A percentile compares a stretch with the other conserved stretches of the same genome.
phyloP scores from a whole-genome alignment of 2,888 invertebrate genomes.

The Melangyna quadrimaculata region DNA sequence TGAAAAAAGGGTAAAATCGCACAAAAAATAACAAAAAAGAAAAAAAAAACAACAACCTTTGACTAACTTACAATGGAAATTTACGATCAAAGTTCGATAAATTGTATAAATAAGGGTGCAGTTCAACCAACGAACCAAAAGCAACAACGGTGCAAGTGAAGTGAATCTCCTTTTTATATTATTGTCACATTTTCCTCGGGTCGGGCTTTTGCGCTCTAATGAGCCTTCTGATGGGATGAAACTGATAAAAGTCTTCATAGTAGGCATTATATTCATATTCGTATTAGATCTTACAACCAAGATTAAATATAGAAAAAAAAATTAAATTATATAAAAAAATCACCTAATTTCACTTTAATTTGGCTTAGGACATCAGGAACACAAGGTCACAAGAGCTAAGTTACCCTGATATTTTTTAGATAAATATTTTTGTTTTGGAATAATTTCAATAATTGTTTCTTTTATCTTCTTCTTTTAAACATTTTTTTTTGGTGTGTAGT shows the following conservation, averaged over 20 bases:
- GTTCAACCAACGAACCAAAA: not conserved
- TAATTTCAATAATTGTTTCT: not conserved
- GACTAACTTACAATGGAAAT: slow-evolving; percentile 11
- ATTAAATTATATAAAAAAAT: slow-evolving; percentile 1
- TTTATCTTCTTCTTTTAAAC: not conserved
- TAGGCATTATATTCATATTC: too few relatives aligned
- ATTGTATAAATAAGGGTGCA: slow-evolving; percentile 2
- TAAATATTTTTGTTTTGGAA: not conserved
- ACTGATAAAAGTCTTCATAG: slow-evolving; percentile 29
- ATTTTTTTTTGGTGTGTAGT: not conserved
- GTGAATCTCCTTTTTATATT: slow-evolving; percentile 17
- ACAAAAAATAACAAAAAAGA: not conserved
- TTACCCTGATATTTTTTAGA: not conserved
- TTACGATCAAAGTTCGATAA: slow-evolving; percentile 29
- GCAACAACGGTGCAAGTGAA: slow-evolving; percentile 22
- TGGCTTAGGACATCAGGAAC: not conserved
- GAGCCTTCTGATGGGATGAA: slow-evolving; percentile 33
- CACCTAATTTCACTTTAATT: slow-evolving; percentile 18
- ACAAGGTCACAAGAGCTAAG: not conserved
- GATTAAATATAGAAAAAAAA: not conserved
- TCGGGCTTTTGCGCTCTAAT: slow-evolving; percentile 45
- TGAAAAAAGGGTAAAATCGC: slow-evolving; percentile 25
- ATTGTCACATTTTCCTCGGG: slow-evolving; percentile 21
- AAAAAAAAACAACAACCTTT: slow-evolving; percentile 11
- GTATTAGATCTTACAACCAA: slow-evolving; percentile 1